Evolutionary conservation across 2,888 invertebrate species (phyloP).

Genomic region (Eutolmus rufibarbis): DNA sequence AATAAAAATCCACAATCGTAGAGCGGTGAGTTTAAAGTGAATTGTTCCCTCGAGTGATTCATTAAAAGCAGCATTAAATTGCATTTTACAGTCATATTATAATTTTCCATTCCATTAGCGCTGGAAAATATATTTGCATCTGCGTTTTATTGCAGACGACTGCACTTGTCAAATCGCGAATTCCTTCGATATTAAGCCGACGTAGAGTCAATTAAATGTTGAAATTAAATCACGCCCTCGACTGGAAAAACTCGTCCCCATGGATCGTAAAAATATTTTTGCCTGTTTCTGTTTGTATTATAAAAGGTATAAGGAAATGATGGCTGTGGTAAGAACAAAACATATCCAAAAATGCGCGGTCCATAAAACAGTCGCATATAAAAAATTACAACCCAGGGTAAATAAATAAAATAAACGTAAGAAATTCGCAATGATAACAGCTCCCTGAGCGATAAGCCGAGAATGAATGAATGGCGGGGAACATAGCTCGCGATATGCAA

Average conservation of each 20-base stretch:
- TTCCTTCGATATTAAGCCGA: neutral
- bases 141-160: neutral
- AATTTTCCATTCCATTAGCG: neutral
- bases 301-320: neutral
- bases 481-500: slow-evolving; percentile 35
- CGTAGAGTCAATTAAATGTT: neutral
- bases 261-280: neutral
- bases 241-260: neutral
- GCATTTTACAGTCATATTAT: neutral
- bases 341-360: neutral
- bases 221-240: slow-evolving; percentile 6
- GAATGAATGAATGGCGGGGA: slow-evolving; percentile 36
- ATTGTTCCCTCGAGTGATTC: neutral
- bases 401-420: neutral
- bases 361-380: neutral
- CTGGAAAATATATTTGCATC: neutral
- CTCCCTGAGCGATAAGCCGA: slow-evolving; percentile 3
- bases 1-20: neutral
- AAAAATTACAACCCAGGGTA: neutral
- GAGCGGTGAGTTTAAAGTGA: neutral
- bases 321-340: neutral
- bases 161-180: neutral
- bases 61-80: neutral
- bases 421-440: slow-evolving; percentile 26
- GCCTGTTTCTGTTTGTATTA: neutral